Evolutionary conservation across 2,888 invertebrate genomes (phyloP).

Genomic region (Taenaris catops): DNA sequence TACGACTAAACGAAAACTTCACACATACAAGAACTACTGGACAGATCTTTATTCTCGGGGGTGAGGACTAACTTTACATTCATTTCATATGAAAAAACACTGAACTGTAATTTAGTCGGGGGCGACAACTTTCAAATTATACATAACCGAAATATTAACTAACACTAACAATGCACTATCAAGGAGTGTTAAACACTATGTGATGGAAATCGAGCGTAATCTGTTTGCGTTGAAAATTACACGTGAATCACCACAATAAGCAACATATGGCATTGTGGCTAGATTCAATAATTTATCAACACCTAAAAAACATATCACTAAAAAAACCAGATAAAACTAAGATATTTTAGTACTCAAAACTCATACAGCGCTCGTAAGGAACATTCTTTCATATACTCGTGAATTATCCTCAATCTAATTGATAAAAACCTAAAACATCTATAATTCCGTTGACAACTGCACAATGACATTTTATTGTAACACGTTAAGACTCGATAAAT

Average conservation of each 20-base stretch:
- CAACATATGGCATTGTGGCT: no score
- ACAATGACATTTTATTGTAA: conserved; percentile 46
- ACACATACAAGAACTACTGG: conserved; percentile 19
- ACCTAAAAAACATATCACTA: background rate
- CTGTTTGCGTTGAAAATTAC: no score
- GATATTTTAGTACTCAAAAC: conserved; percentile 7
- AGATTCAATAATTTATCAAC: background rate
- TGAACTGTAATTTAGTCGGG: no score
- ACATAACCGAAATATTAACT: no score
- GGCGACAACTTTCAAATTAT: no score
- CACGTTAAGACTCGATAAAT: conserved; percentile 63
- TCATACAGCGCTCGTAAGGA: conserved; percentile 4
- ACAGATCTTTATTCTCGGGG: conserved; percentile 19
- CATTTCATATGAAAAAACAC: no score
- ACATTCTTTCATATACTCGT: conserved; percentile 8
- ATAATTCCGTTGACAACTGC: conserved; percentile 7
- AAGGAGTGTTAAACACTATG: no score
- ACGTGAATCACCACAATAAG: no score
- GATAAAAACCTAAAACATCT: conserved; percentile 4
- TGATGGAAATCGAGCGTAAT: no score
- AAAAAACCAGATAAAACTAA: conserved; percentile 11
- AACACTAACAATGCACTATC: no score
- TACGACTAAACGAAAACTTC: conserved; percentile 41
- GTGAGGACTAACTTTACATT: no score
- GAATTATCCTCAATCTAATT: conserved; percentile 4